Percentiles rank a stretch among this genome's conserved stretches.
Evolutionary conservation across 2,113 vertebrate species (phyloP).

Genomic region (Orcinus orca): DNA sequence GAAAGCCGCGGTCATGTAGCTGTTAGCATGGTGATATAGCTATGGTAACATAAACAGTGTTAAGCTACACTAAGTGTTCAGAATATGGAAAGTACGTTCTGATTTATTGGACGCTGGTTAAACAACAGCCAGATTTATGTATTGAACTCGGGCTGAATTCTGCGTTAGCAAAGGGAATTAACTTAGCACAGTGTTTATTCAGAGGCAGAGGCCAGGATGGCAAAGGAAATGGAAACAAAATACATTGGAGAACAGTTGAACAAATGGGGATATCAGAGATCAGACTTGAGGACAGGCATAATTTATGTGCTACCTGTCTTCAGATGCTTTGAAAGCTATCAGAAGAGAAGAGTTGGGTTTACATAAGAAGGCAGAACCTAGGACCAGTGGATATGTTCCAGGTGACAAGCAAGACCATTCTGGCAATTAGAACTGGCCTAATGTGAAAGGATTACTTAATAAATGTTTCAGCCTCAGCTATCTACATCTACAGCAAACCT

Average conservation of each 20-base stretch:
- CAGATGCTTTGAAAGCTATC: neutral
- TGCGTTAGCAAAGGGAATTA: neutral
- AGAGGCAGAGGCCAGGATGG: neutral
- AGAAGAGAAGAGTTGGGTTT: neutral
- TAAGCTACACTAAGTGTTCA: neutral
- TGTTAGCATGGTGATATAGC: neutral
- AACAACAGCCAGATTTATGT: neutral
- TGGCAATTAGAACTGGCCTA: neutral
- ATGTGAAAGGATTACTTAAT: neutral
- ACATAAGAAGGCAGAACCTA: neutral
- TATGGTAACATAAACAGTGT: neutral
- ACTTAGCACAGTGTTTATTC: neutral
- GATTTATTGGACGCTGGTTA: neutral
- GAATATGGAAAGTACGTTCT: neutral
- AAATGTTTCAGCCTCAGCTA: neutral
- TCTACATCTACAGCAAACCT: neutral
- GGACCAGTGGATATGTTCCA: neutral
- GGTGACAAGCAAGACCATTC: neutral
- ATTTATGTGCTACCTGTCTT: neutral
- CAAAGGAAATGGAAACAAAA: neutral
- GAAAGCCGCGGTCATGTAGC: neutral
- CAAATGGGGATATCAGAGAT: neutral
- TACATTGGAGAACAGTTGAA: neutral
- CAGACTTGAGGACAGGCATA: neutral
- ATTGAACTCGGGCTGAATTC: neutral